Evolutionary conservation across 2,113 vertebrate species (phyloP), one percentile per base, ranked within the genome.

Genomic region (Bubo bubo): DNA sequence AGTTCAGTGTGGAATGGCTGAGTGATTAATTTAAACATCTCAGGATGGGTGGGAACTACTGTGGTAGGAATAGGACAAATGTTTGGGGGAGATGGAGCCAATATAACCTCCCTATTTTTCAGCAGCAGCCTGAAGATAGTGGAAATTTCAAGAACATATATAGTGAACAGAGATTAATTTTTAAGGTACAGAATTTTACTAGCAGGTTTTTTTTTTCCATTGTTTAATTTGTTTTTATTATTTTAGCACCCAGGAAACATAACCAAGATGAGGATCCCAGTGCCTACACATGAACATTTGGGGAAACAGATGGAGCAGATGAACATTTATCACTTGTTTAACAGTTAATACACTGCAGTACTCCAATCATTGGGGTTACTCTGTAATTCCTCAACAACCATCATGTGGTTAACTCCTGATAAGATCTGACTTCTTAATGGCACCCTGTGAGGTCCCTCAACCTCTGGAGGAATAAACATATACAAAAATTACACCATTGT

Each of bases 241-340:
- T 92, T 88, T 88, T 94, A 90, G 41, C 85, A 94, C 47, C 63
- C 59, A 90, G 63, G 41, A 92, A 95, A 79, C 35, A 64, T 62
- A 53, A 79, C 14, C 24, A 93, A 60, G 43, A 76, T 60, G 62
- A 95, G 62, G 43, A 85, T 83, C 55, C 20, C 28, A 59, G 5
- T 45, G n/a, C 53, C 71, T 92, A 41, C 37, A 88, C 37, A 24
- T 9, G 75, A 93, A 84, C 93, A 95, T 97, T 92, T 96, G 95
- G 92, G 35, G 24, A 92, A 95, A 62, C 96, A 96, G 96, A 96
- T 95, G 97, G 92, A 97, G 56, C 90, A 95, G 85, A 88, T 88
- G 87, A 93, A 88, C 84, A 58, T 91, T 94, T 94, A 91, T 89
- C 91, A 85, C 90, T 95, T 96, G 60, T 92, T 95, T 92, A 97